Base-by-base conservation (phyloP, 2,888 invertebrate species). In the Loripinus fragilis region DNA sequence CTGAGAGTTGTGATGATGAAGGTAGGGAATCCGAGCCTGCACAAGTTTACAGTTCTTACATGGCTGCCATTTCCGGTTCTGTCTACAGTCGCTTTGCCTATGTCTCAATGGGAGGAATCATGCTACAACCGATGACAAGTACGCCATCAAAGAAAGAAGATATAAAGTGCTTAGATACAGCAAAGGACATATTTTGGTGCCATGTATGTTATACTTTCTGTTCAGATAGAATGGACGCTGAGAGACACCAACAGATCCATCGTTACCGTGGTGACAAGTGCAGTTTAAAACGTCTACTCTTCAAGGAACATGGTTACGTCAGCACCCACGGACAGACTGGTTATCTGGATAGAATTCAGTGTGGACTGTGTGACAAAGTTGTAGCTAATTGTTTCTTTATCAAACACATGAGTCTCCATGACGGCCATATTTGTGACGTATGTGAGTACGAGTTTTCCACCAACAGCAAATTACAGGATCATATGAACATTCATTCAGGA, bases 311-410 rank as follows among this genome's bases (percentile, higher is more conserved):
- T 35, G 84, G 81, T 8, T 77, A 67, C 55, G 75, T 84, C 3
- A 76, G 77, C 10, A 28, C 65, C 20, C 84, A 84, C 64, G 65
- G 71, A 41, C 69, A 72, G n/a, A 2, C 75, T 17, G 71, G 74
- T 42, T 76, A 79, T 28, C n/a, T 70, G 35, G 79, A 84, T 8
- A 74, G 67, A 41, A 70, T 81, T n/a, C 17, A 79, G 42, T 84
- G 84, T 71, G 77, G 79, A 65, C 74, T 81, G 1, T 84, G 84
- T 68, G 70, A 81, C 65, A 84, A 79, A 42, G 60, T 77, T 12
- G 81, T 81, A n/a, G 75, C 77, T 2, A 67, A 65, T 8, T 84
- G 81, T 65, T 84, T 79, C 76, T 84, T 84, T 69, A 84, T 67
- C 0, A 84, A 81, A 68, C 84, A 84, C 30, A 78, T 79, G 50